Conservation (phyloP, 2,113 vertebrate genomes). For the Butastur rufipennis region DNA sequence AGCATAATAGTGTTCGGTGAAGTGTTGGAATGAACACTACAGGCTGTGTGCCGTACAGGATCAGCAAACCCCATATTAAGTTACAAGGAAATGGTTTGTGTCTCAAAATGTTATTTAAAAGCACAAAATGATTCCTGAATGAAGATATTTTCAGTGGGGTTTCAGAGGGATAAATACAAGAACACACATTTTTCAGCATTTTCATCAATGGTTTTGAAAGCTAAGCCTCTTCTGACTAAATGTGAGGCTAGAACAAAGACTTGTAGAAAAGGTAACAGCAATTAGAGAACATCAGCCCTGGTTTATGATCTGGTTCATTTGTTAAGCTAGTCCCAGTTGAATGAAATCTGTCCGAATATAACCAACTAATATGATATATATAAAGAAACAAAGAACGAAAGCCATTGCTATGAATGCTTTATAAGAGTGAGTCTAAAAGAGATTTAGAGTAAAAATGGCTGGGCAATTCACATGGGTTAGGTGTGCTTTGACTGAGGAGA, state of each 20-base stretch:
- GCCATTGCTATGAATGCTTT: background rate
- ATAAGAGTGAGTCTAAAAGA: background rate
- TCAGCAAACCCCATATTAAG: background rate
- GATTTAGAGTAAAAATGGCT: background rate
- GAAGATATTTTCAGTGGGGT: background rate
- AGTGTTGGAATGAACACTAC: background rate
- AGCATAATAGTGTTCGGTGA: background rate
- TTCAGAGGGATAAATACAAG: background rate
- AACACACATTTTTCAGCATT: background rate
- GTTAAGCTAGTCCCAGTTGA: background rate
- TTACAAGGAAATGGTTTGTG: background rate
- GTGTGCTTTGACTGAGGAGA: background rate
- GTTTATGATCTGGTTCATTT: background rate
- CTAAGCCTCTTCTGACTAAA: background rate
- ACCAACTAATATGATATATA: accelerated
- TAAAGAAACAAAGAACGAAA: background rate
- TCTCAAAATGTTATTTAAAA: background rate
- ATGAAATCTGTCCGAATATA: background rate
- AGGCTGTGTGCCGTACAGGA: background rate
- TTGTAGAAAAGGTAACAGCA: background rate
- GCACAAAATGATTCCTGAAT: background rate
- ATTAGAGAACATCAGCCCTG: background rate
- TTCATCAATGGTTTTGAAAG: background rate
- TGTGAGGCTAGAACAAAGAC: background rate
- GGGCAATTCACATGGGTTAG: background rate